Conservation (phyloP, 1,140 invertebrate species). For the fruit fly (Drosophila melanogaster) region Release_6_plus_ISO1_MT NT_037436.4:15257001-15257500, state of each 20-base stretch:
- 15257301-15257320: slow-evolving; percentile 37
- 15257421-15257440: background rate
- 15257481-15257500: slow-evolving; percentile 44
- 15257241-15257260: slow-evolving; percentile 42
- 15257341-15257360: slow-evolving; percentile 28
- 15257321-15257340: slow-evolving; percentile 39
- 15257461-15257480: slow-evolving; percentile 14
- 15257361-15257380: slow-evolving; percentile 5
- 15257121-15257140: slow-evolving; percentile 66
- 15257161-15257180: slow-evolving; percentile 49
- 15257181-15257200: slow-evolving; percentile 5
- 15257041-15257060: background rate
- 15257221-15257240: slow-evolving; percentile 30
- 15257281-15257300: slow-evolving; percentile 38
- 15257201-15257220: background rate
- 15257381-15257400: slow-evolving; percentile 7
- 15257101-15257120: slow-evolving; percentile 79
- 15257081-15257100: slow-evolving; percentile 62
- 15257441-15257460: background rate
- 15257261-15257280: slow-evolving; percentile 41
- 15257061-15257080: slow-evolving; percentile 21
- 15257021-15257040: background rate
- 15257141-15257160: slow-evolving; percentile 60
- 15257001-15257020: background rate
- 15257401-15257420: background rate